phyloP scores from a whole-genome alignment of 2,888 invertebrate genomes.

The Acrocera orbiculus region DNA sequence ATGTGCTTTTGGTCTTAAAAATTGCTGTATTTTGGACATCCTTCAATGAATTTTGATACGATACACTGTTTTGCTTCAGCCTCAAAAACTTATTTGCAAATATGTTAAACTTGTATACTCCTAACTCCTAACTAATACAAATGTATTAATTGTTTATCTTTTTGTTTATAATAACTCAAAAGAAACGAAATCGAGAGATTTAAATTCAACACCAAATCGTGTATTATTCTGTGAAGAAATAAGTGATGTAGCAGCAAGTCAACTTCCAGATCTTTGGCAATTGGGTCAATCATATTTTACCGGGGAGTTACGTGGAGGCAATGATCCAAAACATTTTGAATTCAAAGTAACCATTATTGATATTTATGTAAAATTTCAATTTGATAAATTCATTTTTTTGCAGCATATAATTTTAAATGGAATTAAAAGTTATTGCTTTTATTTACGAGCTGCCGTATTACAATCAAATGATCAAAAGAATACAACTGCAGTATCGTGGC shows the following conservation, averaged over 20 bases:
- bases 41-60: too few species aligned
- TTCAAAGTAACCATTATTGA: slow-evolving; percentile 43
- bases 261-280: slow-evolving; percentile 87
- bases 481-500: slow-evolving; percentile 30
- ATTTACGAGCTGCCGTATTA: slow-evolving; percentile 54
- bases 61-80: too few species aligned
- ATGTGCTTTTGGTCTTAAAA: too few species aligned
- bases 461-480: slow-evolving; percentile 41
- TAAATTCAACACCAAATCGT: slow-evolving; percentile 38
- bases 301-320: slow-evolving; percentile 62
- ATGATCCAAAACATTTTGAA: slow-evolving; percentile 53
- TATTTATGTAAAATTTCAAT: too few species aligned
- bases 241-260: slow-evolving; percentile 52
- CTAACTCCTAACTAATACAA: too few species aligned
- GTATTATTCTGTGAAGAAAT: slow-evolving; percentile 66
- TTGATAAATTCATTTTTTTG: slow-evolving; percentile 3
- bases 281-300: slow-evolving; percentile 88
- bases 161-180: too few species aligned
- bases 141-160: too few species aligned
- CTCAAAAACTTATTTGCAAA: too few species aligned
- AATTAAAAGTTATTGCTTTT: slow-evolving; percentile 55
- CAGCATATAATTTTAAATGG: slow-evolving; percentile 64
- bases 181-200: slow-evolving; percentile 20
- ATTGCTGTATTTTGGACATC: too few species aligned
- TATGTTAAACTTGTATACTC: too few species aligned